A percentile compares a stretch with the other conserved stretches of the same genome.
Evolutionary conservation across 2,113 vertebrate species (phyloP).

Genomic region (Picathartes gymnocephalus): DNA sequence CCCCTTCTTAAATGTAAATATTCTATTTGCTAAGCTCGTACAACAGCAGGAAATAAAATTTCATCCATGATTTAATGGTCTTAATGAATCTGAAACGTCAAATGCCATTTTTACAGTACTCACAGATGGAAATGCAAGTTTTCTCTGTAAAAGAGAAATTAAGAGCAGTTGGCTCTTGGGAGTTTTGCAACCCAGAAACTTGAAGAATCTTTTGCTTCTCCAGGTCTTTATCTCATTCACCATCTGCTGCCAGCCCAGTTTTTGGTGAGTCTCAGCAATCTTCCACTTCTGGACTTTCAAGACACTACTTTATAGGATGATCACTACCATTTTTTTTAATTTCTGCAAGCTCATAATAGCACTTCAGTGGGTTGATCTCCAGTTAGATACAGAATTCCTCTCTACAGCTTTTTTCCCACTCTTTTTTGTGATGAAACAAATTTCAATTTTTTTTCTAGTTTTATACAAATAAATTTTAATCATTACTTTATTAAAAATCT

Average conservation of each 20-base stretch:
- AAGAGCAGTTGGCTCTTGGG: not conserved
- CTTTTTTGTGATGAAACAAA: not conserved
- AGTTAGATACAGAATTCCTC: not conserved
- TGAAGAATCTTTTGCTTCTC: not conserved
- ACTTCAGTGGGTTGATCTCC: not conserved
- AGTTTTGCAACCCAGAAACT: not conserved
- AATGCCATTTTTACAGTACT: not conserved
- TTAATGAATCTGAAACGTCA: not conserved
- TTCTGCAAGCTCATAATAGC: not conserved
- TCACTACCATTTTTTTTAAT: not conserved
- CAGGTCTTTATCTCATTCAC: not conserved
- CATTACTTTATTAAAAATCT: not conserved
- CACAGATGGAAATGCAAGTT: not conserved
- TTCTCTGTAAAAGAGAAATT: not conserved
- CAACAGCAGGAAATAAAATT: not conserved
- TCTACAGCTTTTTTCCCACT: accelerated
- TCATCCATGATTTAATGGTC: not conserved
- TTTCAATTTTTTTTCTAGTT: not conserved
- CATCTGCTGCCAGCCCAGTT: not conserved
- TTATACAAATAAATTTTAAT: not conserved
- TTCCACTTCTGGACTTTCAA: not conserved
- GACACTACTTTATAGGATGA: not conserved
- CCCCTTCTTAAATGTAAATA: not conserved
- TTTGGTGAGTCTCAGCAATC: not conserved
- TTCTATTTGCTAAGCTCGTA: not conserved